A percentile compares a stretch with the other conserved stretches of the same genome.
Conservation (phyloP, 2,888 invertebrate genomes). For the Rosalia funebris region DNA sequence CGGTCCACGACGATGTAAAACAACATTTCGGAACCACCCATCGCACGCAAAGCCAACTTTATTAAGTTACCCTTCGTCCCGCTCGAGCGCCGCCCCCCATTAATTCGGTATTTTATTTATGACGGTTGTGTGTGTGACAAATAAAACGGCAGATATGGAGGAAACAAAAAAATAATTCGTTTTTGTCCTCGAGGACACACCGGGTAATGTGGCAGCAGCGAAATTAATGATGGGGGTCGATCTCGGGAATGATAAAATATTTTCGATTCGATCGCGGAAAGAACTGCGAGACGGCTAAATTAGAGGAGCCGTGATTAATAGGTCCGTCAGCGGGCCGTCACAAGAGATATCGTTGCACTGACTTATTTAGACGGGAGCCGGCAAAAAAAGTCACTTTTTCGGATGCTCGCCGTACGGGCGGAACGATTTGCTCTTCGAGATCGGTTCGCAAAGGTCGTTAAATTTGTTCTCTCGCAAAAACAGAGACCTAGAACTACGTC, state of each 20-base stretch:
- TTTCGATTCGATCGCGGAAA: neutral
- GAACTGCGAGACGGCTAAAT: constrained; percentile 1
- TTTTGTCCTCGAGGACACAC: neutral
- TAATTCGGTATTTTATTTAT: neutral
- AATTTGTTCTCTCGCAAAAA: too few relatives aligned
- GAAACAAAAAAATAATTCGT: neutral
- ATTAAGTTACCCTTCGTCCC: neutral
- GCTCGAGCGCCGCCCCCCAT: neutral
- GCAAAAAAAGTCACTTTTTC: neutral
- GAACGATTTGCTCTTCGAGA: too few relatives aligned
- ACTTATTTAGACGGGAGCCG: neutral
- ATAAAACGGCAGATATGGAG: neutral
- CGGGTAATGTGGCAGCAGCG: neutral
- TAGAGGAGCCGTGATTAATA: neutral
- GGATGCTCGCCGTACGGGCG: neutral
- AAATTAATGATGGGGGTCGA: constrained; percentile 1
- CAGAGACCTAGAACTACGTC: too few relatives aligned
- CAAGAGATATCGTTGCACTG: constrained; percentile 2
- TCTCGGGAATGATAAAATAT: neutral
- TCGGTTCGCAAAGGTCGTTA: too few relatives aligned
- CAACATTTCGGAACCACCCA: neutral
- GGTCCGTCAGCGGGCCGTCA: neutral
- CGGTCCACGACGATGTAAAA: neutral
- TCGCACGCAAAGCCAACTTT: neutral
- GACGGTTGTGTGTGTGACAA: neutral